Percentiles rank a stretch among this genome's conserved stretches.
Conservation (phyloP, 2,888 invertebrate genomes). For the Thecocarcelia acutangulata region DNA sequence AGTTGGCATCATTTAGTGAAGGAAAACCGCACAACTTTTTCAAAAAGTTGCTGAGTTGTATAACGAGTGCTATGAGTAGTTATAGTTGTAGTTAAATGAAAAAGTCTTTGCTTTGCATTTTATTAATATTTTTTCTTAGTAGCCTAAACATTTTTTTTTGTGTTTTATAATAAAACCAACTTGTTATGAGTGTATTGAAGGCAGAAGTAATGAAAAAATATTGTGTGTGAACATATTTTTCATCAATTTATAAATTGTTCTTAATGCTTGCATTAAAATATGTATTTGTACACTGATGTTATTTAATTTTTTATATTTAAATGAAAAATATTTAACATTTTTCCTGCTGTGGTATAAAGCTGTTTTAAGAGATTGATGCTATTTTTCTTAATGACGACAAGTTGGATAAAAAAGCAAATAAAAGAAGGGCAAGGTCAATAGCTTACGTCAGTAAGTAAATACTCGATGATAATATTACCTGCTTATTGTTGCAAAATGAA, state of each 20-base stretch:
- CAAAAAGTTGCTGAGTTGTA: slow-evolving; percentile 51
- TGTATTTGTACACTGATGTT: slow-evolving; percentile 16
- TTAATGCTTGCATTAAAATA: background rate
- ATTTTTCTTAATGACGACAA: too few species aligned
- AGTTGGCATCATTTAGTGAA: background rate
- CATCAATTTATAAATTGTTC: background rate
- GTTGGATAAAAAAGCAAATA: background rate
- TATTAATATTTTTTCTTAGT: slow-evolving; percentile 16
- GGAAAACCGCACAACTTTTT: background rate
- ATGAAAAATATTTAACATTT: too few species aligned
- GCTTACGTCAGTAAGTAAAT: background rate
- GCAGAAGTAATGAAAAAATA: slow-evolving; percentile 11
- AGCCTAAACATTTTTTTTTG: background rate
- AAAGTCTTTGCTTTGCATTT: slow-evolving; percentile 38
- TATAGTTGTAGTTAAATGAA: slow-evolving; percentile 24
- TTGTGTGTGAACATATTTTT: background rate
- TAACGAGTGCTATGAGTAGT: slow-evolving; percentile 30
- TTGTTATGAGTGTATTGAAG: slow-evolving; percentile 41
- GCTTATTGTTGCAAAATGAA: too few species aligned
- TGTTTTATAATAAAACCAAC: slow-evolving; percentile 41
- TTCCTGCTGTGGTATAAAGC: too few species aligned
- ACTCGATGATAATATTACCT: too few species aligned
- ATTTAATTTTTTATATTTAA: slow-evolving; percentile 4
- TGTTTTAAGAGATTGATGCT: too few species aligned
- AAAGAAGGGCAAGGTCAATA: slow-evolving; percentile 1